Conservation (phyloP, 1,140 invertebrate species). For the Galendromus occidentalis region DNA sequence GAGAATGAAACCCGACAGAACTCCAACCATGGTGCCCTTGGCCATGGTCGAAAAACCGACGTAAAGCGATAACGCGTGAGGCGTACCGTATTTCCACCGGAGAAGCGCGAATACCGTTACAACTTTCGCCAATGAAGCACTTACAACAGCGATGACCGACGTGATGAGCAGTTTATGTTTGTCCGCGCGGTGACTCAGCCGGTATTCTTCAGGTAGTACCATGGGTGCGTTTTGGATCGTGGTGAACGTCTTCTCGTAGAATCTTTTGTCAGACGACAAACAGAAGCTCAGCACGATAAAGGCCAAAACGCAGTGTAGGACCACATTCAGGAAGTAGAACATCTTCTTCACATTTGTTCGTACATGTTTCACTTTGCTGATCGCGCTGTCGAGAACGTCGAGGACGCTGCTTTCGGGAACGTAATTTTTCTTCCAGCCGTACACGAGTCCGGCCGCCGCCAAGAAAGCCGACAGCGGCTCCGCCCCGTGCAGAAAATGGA, state of each 20-base stretch:
- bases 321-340: neutral
- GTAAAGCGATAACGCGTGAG: neutral
- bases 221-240: neutral
- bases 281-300: neutral
- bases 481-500: neutral
- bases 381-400: neutral
- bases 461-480: neutral
- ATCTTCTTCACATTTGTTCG: neutral
- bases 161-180: neutral
- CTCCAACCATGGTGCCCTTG: neutral
- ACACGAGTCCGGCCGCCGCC: neutral
- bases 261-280: neutral
- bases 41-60: neutral
- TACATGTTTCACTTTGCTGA: neutral
- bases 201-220: neutral
- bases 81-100: neutral
- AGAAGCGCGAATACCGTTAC: neutral
- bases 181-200: neutral
- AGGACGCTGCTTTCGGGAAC: neutral
- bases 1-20: neutral
- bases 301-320: neutral
- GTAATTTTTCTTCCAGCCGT: slow-evolving; percentile 1
- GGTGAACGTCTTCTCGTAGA: neutral
- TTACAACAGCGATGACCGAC: neutral
- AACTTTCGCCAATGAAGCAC: neutral